A percentile compares a stretch with the other conserved stretches of the same genome.
phyloP scores from a whole-genome alignment of 2,888 invertebrate genomes.

The Tortricodes alternella region DNA sequence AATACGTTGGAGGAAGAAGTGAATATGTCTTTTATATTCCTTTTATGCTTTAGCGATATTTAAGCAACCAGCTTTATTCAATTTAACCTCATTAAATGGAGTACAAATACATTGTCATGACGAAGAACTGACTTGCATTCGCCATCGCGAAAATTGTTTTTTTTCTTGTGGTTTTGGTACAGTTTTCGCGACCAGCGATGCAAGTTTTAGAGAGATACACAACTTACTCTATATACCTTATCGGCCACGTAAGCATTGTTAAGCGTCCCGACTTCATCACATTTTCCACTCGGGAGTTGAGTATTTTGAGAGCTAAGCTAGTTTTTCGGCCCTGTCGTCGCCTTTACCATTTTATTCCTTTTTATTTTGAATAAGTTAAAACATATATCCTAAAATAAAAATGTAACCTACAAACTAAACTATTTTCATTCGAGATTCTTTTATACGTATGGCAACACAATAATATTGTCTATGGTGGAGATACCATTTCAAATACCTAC shows the following conservation, averaged over 20 bases:
- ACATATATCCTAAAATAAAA: no score
- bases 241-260: constrained; percentile 72
- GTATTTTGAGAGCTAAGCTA: constrained; percentile 68
- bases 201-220: constrained; percentile 53
- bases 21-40: no score
- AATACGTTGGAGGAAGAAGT: no score
- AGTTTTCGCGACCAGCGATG: not conserved
- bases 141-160: constrained; percentile 10
- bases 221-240: constrained; percentile 66
- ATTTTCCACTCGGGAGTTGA: constrained; percentile 60
- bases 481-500: not conserved
- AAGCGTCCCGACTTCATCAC: constrained; percentile 59
- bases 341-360: constrained; percentile 30
- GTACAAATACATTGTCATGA: constrained; percentile 62
- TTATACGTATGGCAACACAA: not conserved
- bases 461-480: not conserved
- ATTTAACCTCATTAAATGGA: constrained; percentile 26
- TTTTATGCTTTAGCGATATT: no score
- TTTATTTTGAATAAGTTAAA: no score
- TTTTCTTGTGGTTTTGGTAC: not conserved
- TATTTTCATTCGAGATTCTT: not conserved
- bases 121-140: constrained; percentile 33
- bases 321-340: constrained; percentile 47
- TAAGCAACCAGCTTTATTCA: constrained; percentile 5
- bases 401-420: no score